These are phyloP conservation scores for Caenorhabditis inopinata DNA, from an alignment of 1,140 invertebrate species.

Conservation along the genomic window DNA sequence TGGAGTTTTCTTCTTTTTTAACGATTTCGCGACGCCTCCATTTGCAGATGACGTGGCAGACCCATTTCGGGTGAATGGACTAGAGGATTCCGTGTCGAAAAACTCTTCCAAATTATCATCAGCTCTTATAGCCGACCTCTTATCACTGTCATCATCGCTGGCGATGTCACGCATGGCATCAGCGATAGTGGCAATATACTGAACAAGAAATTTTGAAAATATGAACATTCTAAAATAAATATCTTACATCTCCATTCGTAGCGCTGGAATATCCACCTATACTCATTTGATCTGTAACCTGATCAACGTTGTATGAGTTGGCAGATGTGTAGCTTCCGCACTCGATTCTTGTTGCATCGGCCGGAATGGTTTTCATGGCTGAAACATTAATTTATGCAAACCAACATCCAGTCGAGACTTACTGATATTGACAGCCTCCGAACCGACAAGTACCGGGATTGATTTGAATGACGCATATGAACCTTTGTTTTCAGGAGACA, in stretches of 20 bases:
- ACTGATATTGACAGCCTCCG: background rate
- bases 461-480: background rate
- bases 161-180: slow-evolving; percentile 25
- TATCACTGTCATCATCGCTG: background rate
- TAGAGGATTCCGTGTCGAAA: slow-evolving; percentile 6
- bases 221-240: background rate
- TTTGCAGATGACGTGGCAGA: background rate
- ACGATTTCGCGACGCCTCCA: background rate
- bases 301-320: background rate
- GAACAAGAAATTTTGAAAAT: background rate
- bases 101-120: background rate
- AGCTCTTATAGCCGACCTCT: background rate
- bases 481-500: background rate
- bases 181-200: background rate
- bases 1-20: slow-evolving; percentile 2
- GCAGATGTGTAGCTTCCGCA: slow-evolving; percentile 31
- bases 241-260: background rate
- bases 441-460: slow-evolving; percentile 34
- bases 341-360: slow-evolving; percentile 40
- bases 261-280: background rate
- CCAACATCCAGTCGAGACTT: background rate
- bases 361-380: slow-evolving; percentile 24
- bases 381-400: background rate
- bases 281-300: background rate
- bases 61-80: background rate